phyloP scores from a whole-genome alignment of 2,888 invertebrate genomes.

The Machimus atricapillus region DNA sequence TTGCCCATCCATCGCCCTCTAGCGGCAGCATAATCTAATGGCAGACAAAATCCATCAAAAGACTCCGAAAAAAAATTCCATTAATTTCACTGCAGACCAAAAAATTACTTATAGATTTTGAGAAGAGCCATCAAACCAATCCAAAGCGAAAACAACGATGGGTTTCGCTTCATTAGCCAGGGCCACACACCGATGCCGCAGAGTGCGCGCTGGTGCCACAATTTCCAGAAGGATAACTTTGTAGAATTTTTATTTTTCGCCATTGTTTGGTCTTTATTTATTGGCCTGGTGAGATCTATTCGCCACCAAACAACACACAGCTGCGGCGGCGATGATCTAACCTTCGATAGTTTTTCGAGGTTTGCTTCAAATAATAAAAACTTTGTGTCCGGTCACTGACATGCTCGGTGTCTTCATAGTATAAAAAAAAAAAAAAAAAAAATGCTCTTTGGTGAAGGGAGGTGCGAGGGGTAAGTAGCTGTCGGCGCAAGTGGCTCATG shows the following conservation, averaged over 20 bases:
- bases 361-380: not conserved
- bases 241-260: not conserved
- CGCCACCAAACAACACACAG: not conserved
- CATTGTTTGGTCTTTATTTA: not conserved
- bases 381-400: not conserved
- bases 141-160: not conserved
- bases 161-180: not conserved
- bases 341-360: constrained; percentile 1
- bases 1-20: not conserved
- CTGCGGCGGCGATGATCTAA: not conserved
- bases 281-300: not conserved
- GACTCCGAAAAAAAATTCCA: not conserved
- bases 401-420: not conserved
- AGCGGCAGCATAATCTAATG: not conserved
- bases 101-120: not conserved
- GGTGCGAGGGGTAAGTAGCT: not conserved
- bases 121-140: not conserved
- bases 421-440: not conserved
- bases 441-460: not conserved
- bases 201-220: not conserved
- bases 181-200: not conserved
- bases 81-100: not conserved
- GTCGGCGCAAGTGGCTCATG: constrained; percentile 1
- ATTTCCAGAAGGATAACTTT: not conserved
- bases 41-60: not conserved